A percentile compares a stretch with the other conserved stretches of the same genome.
phyloP scores from a whole-genome alignment of 23 tunicate genomes.

The Botrylloides violaceus region DNA sequence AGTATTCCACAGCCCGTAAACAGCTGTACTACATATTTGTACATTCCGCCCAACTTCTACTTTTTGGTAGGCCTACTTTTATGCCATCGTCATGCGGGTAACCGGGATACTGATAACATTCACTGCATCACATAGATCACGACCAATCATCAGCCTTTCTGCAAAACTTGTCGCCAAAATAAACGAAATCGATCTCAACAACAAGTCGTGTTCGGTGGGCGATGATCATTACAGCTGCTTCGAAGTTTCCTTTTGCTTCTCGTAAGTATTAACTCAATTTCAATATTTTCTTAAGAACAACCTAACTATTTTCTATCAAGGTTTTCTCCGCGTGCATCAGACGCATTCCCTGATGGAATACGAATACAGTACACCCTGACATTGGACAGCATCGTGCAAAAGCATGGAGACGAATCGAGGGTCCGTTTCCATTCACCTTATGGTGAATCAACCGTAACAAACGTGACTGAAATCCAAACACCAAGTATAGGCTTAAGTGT shows the following conservation, averaged over 20 bases:
- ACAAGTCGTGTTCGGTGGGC: constrained; percentile 6
- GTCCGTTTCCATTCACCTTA: background rate
- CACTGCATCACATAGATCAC: background rate
- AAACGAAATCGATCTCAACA: background rate
- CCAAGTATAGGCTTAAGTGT: background rate
- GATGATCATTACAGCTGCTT: constrained; percentile 6
- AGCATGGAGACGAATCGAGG: background rate
- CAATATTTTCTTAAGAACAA: background rate
- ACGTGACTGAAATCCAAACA: background rate
- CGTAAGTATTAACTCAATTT: background rate
- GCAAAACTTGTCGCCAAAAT: background rate
- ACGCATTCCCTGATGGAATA: background rate
- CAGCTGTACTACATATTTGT: too few relatives aligned
- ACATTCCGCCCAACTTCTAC: too few relatives aligned
- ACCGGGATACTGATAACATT: too few relatives aligned
- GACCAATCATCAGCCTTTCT: background rate
- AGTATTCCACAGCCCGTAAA: too few relatives aligned
- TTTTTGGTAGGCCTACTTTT: too few relatives aligned
- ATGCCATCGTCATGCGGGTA: too few relatives aligned
- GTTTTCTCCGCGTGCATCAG: background rate
- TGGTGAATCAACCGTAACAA: background rate
- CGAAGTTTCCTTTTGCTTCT: constrained; percentile 2
- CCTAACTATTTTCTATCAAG: too few relatives aligned
- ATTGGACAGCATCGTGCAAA: constrained; percentile 5
- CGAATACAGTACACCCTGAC: background rate